These are phyloP conservation scores for Edolisoma coerulescens DNA, from an alignment of 2,113 vertebrate species.

Conservation along the genomic window DNA sequence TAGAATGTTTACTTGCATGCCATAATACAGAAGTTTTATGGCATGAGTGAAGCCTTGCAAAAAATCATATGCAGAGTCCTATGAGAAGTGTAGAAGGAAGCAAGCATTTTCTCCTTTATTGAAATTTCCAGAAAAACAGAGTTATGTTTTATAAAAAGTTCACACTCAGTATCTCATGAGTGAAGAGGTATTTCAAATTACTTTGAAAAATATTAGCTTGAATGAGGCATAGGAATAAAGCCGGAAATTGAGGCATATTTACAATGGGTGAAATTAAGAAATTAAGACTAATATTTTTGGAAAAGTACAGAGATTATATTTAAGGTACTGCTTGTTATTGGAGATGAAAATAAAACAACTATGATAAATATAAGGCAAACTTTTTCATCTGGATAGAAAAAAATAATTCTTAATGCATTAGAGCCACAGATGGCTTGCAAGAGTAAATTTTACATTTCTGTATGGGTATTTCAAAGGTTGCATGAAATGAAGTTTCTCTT, in stretches of 20 bases:
- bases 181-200: not conserved
- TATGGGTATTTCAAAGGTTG: slow-evolving; percentile 69
- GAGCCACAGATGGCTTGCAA: slow-evolving; percentile 44
- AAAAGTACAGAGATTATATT: not conserved
- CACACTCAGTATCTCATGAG: not conserved
- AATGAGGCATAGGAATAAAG: not conserved
- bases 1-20: not conserved
- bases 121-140: not conserved
- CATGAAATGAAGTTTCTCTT: slow-evolving; percentile 73
- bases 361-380: not conserved
- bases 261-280: not conserved
- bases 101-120: not conserved
- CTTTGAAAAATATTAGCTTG: not conserved
- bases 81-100: not conserved
- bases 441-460: slow-evolving; percentile 65
- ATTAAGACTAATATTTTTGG: not conserved
- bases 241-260: not conserved
- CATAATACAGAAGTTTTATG: not conserved
- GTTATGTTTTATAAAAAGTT: not conserved
- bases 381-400: slow-evolving; percentile 44
- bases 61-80: not conserved
- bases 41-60: not conserved
- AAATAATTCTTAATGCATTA: slow-evolving; percentile 50
- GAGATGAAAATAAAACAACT: not conserved
- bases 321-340: not conserved